Conservation (phyloP, 2,797 vertebrate genomes). For the Sphaeramia orbicularis region DNA sequence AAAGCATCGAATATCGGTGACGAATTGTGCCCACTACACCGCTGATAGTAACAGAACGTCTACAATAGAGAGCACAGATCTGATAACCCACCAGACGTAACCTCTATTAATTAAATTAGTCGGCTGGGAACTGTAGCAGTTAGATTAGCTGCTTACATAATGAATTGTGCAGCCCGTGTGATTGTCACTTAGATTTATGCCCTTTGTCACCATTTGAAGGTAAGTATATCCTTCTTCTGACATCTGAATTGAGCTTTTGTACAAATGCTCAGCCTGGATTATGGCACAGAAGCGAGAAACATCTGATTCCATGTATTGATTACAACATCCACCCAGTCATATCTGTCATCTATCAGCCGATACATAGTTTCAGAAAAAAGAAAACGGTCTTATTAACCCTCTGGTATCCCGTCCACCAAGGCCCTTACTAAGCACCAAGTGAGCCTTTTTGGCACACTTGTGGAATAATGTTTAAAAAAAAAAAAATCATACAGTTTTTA, state of each 20-base stretch:
- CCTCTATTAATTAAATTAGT: conserved; percentile 61
- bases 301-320: conserved; percentile 46
- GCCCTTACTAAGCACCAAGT: no score
- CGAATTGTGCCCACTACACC: conserved; percentile 17
- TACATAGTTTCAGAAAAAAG: conserved; percentile 34
- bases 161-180: conserved; percentile 45
- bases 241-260: conserved; percentile 34
- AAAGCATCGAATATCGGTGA: conserved; percentile 45
- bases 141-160: conserved; percentile 57
- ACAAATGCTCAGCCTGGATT: conserved; percentile 23
- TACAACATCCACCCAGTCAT: conserved; percentile 28
- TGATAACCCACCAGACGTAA: conserved; percentile 47
- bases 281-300: conserved; percentile 36
- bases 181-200: conserved; percentile 58
- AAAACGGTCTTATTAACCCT: conserved; percentile 27
- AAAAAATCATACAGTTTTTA: no score
- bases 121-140: conserved; percentile 42
- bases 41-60: conserved; percentile 30
- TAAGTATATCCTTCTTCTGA: conserved; percentile 45
- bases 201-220: conserved; percentile 37
- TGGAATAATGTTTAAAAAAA: no score
- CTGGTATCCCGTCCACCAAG: no score
- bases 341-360: conserved; percentile 24
- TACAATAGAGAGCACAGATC: conserved; percentile 7
- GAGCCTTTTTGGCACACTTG: no score